Evolutionary conservation across 2,888 invertebrate species (phyloP).

Genomic region (Drosophila mulleri): DNA sequence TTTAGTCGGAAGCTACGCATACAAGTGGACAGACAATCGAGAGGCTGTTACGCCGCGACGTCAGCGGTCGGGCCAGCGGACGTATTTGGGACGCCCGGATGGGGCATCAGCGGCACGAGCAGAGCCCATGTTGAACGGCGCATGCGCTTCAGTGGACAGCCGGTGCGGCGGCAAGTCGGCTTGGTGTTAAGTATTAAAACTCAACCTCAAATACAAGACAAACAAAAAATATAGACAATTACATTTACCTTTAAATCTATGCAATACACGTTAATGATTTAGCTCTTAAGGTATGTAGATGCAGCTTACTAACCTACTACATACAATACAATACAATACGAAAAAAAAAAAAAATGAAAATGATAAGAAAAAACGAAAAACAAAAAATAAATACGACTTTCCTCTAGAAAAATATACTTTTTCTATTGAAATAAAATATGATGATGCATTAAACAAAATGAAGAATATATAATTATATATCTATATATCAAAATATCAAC

Average conservation of each 20-base stretch:
- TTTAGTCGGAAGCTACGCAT: constrained; percentile 23
- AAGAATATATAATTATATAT: constrained; percentile 34
- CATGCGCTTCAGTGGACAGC: constrained; percentile 55
- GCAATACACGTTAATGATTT: constrained; percentile 50
- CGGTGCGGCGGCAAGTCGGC: constrained; percentile 22
- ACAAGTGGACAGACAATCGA: constrained; percentile 2
- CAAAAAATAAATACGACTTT: constrained; percentile 63
- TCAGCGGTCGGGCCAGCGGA: background rate
- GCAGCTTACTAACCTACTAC: constrained; percentile 50
- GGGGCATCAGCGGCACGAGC: constrained; percentile 2
- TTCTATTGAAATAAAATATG: constrained; percentile 78
- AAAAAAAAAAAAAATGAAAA: constrained; percentile 13
- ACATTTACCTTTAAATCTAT: constrained; percentile 32
- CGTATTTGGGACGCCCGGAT: background rate
- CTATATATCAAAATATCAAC: constrained; percentile 30
- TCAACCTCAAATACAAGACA: constrained; percentile 30
- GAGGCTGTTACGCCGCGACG: background rate
- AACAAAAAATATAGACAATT: constrained; percentile 7
- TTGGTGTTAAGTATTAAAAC: constrained; percentile 66
- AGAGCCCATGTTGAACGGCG: constrained; percentile 31
- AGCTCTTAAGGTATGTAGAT: constrained; percentile 75
- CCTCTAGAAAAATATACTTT: constrained; percentile 71
- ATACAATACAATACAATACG: constrained; percentile 28
- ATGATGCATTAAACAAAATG: constrained; percentile 54
- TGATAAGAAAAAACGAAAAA: constrained; percentile 15